Percentiles rank a stretch among this genome's conserved stretches.
Evolutionary conservation across 2,797 vertebrate species (phyloP).

Genomic region (Sebastes flavidus): DNA sequence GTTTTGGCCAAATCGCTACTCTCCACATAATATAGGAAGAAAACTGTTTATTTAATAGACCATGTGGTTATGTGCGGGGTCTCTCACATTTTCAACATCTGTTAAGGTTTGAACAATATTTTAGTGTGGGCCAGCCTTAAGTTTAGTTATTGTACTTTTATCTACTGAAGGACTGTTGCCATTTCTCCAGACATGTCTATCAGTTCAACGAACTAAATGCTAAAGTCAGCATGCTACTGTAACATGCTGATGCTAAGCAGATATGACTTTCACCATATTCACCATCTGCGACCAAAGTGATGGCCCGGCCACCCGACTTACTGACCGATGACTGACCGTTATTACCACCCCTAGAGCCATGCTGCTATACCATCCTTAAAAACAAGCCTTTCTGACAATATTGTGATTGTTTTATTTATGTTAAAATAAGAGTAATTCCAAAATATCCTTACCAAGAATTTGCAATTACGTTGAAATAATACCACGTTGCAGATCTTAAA

Average conservation of each 20-base stretch:
- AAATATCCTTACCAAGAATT: not conserved
- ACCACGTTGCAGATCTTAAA: not conserved
- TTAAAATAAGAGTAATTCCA: not conserved
- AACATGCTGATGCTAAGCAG: not conserved
- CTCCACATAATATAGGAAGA: no score
- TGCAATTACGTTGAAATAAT: not conserved
- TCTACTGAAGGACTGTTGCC: no score
- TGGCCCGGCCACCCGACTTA: rapidly evolving
- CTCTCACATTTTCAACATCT: no score
- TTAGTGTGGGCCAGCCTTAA: no score
- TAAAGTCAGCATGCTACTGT: not conserved
- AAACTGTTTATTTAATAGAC: no score
- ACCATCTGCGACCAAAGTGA: not conserved
- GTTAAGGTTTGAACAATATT: no score
- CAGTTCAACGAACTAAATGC: not conserved
- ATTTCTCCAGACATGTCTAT: not conserved
- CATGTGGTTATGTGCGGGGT: no score
- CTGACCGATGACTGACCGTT: not conserved
- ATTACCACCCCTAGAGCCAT: not conserved
- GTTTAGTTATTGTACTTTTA: not conserved
- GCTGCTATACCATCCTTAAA: not conserved
- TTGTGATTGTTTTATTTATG: not conserved
- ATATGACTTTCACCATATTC: not conserved
- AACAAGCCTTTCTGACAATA: not conserved
- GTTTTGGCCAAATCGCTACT: no score